A percentile compares a stretch with the other conserved stretches of the same genome.
Evolutionary conservation across 1,140 invertebrate species (phyloP).

Genomic region (Sycophaga agraensis): DNA sequence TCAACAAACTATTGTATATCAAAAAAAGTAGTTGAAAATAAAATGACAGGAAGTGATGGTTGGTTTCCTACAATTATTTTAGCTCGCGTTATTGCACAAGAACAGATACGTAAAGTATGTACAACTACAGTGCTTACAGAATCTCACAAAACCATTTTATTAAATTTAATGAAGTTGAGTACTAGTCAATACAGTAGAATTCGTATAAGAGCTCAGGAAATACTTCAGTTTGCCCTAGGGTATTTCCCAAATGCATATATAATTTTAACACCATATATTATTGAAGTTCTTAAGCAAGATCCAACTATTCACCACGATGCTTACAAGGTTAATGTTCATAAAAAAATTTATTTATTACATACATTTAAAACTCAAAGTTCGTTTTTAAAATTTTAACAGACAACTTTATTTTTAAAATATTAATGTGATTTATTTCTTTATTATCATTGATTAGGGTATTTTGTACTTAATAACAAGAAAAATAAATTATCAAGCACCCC

Average conservation of each 20-base stretch:
- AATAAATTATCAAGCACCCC: conserved; percentile 67
- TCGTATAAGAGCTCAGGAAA: conserved; percentile 65
- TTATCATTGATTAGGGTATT: conserved; percentile 38
- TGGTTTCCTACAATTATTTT: conserved; percentile 68
- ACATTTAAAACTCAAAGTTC: background rate
- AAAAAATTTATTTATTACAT: background rate
- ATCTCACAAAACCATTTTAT: conserved; percentile 64
- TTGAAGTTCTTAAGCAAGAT: conserved; percentile 63
- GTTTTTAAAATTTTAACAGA: too few species aligned
- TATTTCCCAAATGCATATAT: conserved; percentile 65
- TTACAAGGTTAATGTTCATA: conserved; percentile 63
- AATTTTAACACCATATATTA: conserved; percentile 62
- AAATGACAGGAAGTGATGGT: conserved; percentile 62
- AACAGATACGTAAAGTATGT: conserved; percentile 62
- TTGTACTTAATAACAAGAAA: conserved; percentile 71
- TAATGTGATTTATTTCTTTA: conserved; percentile 4
- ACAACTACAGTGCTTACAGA: conserved; percentile 53
- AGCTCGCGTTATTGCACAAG: conserved; percentile 67
- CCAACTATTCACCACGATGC: conserved; percentile 67
- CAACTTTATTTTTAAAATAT: background rate
- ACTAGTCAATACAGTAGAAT: conserved; percentile 72
- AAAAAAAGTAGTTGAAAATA: conserved; percentile 66
- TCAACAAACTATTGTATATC: conserved; percentile 34
- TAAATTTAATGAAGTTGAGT: conserved; percentile 66
- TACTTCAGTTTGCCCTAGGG: conserved; percentile 56